Evolutionary conservation across 2,888 invertebrate genomes (phyloP), one percentile per base, ranked within the genome.

Genomic region (Herminia tarsipennalis): DNA sequence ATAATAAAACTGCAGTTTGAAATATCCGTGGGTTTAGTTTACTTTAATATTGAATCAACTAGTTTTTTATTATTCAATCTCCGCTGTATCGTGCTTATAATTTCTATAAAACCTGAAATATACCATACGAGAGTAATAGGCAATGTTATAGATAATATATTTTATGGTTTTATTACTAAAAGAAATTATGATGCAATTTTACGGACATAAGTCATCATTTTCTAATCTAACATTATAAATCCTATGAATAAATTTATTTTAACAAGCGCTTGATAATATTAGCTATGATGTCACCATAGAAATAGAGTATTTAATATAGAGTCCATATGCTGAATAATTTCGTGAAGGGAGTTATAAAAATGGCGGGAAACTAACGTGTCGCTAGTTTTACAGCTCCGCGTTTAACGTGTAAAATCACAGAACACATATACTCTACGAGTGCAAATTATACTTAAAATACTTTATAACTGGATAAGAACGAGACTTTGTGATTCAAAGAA

Each of bases 61-160:
- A 37, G 52, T 56, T 62, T 22, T 70, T 63, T 60, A 60, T 53
- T 49, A 55, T 48, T 67, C 57, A 60, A 57, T 65, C 52, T 46
- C 40, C 30, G 43, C 16, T 48, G 49, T 56, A 58, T 59, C 47
- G 45, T 40, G 17, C 5, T 6, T 20, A 33, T 47, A 36, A 39
- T 53, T 29, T 48, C 36, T 33, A 41, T 3, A 6, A 36, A 45
- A 65, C 41, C 36, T 40, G 49, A 54, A 52, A 48, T 41, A 27
- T 32, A 38, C 35, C 5, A 17, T 32, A 38, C 35, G 4, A 17
- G 0, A 9, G n/a, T 34, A 34, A 28, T 16, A 16, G n/a, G n/a
- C n/a, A n/a, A n/a, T n/a, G n/a, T n/a, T n/a, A n/a, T n/a, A 17
- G 8, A 17, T 3, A 14, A 40, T 27, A 25, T 20, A 25, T 16